Evolutionary conservation across 1,140 invertebrate genomes (phyloP).

Genomic region (Drosophila bocki): DNA sequence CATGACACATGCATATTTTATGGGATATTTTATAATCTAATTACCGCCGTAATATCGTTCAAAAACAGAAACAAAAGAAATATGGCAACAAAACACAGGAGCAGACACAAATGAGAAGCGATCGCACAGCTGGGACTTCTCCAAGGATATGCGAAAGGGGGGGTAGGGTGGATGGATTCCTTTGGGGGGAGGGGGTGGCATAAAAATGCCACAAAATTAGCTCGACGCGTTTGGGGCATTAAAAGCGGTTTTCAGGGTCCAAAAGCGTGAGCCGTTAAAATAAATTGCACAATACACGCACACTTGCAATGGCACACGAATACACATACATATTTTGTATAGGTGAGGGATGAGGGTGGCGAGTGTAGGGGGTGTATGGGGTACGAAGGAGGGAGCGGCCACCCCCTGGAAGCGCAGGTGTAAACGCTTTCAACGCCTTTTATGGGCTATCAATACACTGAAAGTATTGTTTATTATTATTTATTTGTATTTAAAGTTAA

Average conservation of each 20-base stretch:
- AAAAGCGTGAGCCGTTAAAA: conserved; percentile 78
- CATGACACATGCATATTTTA: conserved; percentile 78
- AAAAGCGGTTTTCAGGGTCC: conserved; percentile 69
- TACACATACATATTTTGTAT: neutral
- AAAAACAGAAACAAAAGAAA: conserved; percentile 46
- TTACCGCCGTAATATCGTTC: conserved; percentile 74
- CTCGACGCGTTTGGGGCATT: conserved; percentile 78
- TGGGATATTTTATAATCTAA: conserved; percentile 83
- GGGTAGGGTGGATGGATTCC: neutral
- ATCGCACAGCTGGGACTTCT: conserved; percentile 75
- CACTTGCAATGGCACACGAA: conserved; percentile 24
- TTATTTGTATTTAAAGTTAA: neutral
- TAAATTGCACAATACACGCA: conserved; percentile 76
- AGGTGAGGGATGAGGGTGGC: conserved; percentile 8
- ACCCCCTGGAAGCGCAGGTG: conserved; percentile 59
- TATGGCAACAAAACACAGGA: conserved; percentile 12
- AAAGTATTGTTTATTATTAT: neutral
- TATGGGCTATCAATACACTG: conserved; percentile 32
- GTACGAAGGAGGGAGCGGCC: neutral
- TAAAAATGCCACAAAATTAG: conserved; percentile 82
- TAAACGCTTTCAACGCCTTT: conserved; percentile 76
- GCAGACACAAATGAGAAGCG: conserved; percentile 52
- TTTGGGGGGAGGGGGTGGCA: conserved; percentile 33
- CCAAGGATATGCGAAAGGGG: neutral
- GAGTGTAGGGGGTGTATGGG: neutral